phyloP scores from a whole-genome alignment of 1,140 invertebrate species.

The Neocloeon triangulifer region DNA sequence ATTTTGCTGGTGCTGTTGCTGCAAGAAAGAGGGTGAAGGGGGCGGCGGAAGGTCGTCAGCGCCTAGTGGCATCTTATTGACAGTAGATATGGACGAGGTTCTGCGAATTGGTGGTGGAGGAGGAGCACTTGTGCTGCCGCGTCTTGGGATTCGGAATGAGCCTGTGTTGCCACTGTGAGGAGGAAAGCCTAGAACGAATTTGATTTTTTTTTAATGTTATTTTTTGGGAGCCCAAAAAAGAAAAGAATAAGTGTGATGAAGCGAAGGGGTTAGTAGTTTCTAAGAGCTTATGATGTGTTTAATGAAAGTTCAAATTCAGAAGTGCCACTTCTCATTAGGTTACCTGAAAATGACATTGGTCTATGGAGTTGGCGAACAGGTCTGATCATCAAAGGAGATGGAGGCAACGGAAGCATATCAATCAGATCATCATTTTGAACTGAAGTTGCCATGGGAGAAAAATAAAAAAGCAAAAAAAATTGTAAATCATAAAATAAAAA shows the following conservation, averaged over 20 bases:
- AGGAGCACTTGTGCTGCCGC: conserved; percentile 4
- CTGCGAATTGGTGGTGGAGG: conserved; percentile 65
- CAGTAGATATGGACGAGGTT: conserved; percentile 55
- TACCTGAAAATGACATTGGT: too few relatives aligned
- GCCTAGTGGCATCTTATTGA: conserved; percentile 6
- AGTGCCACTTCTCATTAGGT: too few relatives aligned
- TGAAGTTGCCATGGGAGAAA: too few relatives aligned
- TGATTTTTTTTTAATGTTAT: too few relatives aligned
- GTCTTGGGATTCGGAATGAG: neutral
- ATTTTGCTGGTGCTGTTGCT: neutral
- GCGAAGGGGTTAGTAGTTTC: neutral
- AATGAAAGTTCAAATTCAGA: too few relatives aligned
- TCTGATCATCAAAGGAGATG: too few relatives aligned
- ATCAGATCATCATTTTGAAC: too few relatives aligned
- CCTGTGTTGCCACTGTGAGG: neutral
- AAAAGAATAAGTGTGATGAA: neutral
- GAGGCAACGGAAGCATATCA: too few relatives aligned
- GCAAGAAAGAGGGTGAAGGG: neutral
- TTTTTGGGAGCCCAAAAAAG: neutral
- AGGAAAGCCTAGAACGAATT: too few relatives aligned
- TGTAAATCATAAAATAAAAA: too few relatives aligned
- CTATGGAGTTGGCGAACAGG: too few relatives aligned
- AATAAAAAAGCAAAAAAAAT: too few relatives aligned
- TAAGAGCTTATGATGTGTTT: neutral
- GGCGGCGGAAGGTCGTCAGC: neutral